Base-by-base conservation (phyloP, 2,797 vertebrate genomes). In the Coranthus polyacanthus region DNA sequence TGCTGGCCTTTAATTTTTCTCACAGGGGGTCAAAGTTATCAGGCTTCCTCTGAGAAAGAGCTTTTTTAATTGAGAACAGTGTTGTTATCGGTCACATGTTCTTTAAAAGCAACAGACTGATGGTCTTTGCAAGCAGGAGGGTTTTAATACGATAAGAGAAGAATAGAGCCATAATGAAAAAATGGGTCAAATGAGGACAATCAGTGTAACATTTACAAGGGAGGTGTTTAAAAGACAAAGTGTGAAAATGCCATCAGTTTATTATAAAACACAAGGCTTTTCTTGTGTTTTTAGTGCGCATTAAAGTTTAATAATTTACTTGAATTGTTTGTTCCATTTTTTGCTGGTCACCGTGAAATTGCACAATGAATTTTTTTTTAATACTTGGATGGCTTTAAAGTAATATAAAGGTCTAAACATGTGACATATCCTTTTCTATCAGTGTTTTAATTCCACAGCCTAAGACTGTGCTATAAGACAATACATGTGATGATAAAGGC, bases 21-120 rank as follows among this genome's bases (percentile, higher is more conserved):
- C 73, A 53, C 69, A 75, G 84, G 24, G 68, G 59, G 45, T 75
- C 56, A 73, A 44, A 80, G 50, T 78, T 72, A 82, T 78, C 77
- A 47, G 64, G 36, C 32, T 71, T 38, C 11, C 37, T 69, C 53
- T 38, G 60, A 62, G 44, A 78, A 59, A 72, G 62, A 62, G 53
- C 16, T 42, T 75, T 65, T 63, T 54, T 72, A 80, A 86, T 72
- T 65, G 74, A 77, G 29, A 41, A 1, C 54, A 2, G 55, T 15
- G 17, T 64, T 56, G 51, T 63, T 83, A 79, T 78, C 72, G 43
- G 66, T 68, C 68, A 75, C 71, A 60, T 56, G 60, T 42, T 76
- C 43, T 65, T 75, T 70, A 75, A 74, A 68, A 60, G 46, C 49
- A 69, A 49, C 44, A 46, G 39, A 66, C 53, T 53, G 68, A 68